Evolutionary conservation across 2,113 vertebrate genomes (phyloP).

Genomic region (Lophura nycthemera): DNA sequence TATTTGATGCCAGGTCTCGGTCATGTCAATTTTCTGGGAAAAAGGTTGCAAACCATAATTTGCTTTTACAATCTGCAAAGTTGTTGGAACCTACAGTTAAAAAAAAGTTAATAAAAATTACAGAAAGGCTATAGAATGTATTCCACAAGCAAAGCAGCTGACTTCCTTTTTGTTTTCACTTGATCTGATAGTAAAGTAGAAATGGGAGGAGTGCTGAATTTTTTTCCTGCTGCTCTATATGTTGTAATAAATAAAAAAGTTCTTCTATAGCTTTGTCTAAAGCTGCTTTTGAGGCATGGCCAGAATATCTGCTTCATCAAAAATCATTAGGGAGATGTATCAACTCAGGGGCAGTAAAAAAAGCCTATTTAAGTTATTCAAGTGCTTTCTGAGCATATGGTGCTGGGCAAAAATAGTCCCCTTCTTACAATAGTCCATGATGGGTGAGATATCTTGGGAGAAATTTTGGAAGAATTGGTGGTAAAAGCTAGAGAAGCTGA

Average conservation of each 20-base stretch:
- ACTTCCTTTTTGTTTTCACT: not conserved
- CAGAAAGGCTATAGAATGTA: not conserved
- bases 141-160: not conserved
- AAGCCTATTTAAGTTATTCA: constrained; percentile 26
- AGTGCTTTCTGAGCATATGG: constrained; percentile 63
- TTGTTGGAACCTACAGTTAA: not conserved
- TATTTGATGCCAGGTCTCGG: not conserved
- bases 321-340: constrained; percentile 24
- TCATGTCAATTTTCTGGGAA: not conserved
- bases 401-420: constrained; percentile 56
- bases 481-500: constrained; percentile 30
- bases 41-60: not conserved
- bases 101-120: not conserved
- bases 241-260: constrained; percentile 22
- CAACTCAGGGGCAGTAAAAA: not conserved
- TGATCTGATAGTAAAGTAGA: not conserved
- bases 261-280: not conserved
- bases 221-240: not conserved
- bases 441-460: constrained; percentile 42
- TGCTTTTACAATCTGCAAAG: not conserved
- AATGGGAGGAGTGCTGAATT: not conserved
- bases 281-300: constrained; percentile 5
- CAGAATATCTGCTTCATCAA: constrained; percentile 18
- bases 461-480: constrained; percentile 47
- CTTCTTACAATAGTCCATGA: constrained; percentile 60